A percentile compares a stretch with the other conserved stretches of the same genome.
Evolutionary conservation across 2,113 vertebrate species (phyloP).

Genomic region (Pollimyrus isidori): DNA sequence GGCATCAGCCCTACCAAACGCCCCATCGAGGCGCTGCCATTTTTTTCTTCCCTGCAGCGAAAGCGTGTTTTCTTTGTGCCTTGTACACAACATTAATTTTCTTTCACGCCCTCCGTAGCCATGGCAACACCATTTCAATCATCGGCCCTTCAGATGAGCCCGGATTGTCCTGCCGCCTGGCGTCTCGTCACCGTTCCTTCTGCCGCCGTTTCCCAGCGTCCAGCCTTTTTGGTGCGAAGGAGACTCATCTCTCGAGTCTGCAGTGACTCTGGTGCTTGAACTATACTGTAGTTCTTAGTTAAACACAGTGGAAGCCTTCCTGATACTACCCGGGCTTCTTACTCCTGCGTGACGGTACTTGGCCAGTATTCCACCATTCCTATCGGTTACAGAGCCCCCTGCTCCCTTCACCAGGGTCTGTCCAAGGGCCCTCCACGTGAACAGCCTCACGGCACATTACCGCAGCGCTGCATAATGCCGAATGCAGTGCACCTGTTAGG

Average conservation of each 20-base stretch:
- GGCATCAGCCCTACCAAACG: background rate
- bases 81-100: constrained; percentile 24
- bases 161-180: constrained; percentile 19
- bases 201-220: background rate
- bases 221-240: background rate
- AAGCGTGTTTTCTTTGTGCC: constrained; percentile 23
- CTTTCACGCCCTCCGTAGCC: constrained; percentile 22
- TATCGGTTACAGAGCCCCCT: constrained; percentile 25
- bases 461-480: constrained; percentile 29
- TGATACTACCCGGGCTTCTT: background rate
- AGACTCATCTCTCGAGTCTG: background rate
- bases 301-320: background rate
- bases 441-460: constrained; percentile 29
- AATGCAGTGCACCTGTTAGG: constrained; percentile 28
- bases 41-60: background rate
- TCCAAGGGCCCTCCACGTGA: constrained; percentile 30
- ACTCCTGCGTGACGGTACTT: background rate
- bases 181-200: constrained; percentile 5
- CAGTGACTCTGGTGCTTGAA: background rate
- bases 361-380: constrained; percentile 27
- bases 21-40: background rate
- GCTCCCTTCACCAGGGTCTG: constrained; percentile 22
- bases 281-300: background rate
- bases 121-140: constrained; percentile 28
- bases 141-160: constrained; percentile 19